These are phyloP conservation scores for Lycia hirtaria DNA, from an alignment of 2,888 invertebrate genomes.

Conservation along the genomic window DNA sequence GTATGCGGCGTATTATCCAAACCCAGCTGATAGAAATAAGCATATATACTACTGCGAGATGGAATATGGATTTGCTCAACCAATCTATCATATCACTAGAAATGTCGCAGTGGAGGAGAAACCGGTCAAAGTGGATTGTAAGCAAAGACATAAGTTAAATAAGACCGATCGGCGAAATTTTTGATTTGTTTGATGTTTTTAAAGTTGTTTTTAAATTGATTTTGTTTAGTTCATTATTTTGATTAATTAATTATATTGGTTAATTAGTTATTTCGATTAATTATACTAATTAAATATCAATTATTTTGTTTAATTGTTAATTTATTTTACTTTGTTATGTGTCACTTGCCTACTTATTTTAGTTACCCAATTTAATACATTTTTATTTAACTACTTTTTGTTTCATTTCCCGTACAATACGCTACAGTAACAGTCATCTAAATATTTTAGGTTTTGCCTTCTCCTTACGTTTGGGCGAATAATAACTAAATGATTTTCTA, in stretches of 20 bases:
- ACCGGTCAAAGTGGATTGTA: conserved; percentile 64
- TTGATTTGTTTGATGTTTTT: conserved; percentile 41
- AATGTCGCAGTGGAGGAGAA: conserved; percentile 57
- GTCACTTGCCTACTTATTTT: too few species aligned
- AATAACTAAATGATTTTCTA: too few species aligned
- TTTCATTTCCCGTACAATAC: too few species aligned
- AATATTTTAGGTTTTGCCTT: too few species aligned
- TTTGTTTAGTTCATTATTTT: background rate
- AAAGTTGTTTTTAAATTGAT: conserved; percentile 9
- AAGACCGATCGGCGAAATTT: conserved; percentile 60
- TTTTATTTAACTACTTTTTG: too few species aligned
- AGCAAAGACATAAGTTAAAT: conserved; percentile 65
- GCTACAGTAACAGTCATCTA: too few species aligned
- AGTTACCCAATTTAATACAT: too few species aligned
- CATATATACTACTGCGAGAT: conserved; percentile 83
- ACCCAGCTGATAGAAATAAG: conserved; percentile 78
- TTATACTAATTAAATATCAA: too few species aligned
- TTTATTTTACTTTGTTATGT: too few species aligned
- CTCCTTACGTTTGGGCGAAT: too few species aligned
- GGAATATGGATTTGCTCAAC: conserved; percentile 72
- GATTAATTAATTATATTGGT: background rate
- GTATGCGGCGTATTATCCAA: conserved; percentile 71
- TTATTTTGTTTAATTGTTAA: background rate
- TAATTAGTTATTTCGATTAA: too few species aligned
- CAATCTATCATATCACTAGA: conserved; percentile 70